Percentiles rank a stretch among this genome's conserved stretches.
Evolutionary conservation across 2,797 vertebrate species (phyloP).

Genomic region (Bradypodion pumilum): DNA sequence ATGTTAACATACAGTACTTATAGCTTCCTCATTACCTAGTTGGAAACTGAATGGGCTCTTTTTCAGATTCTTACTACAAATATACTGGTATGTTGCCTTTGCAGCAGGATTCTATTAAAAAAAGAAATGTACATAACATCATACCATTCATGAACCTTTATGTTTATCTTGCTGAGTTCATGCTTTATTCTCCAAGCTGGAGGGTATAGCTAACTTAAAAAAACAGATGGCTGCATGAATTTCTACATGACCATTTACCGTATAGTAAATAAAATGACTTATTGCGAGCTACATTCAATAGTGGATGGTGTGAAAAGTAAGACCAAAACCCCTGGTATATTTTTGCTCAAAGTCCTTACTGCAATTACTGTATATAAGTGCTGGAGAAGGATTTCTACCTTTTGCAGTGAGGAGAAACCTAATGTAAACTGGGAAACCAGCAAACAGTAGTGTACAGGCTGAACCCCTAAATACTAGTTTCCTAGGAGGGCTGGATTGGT

Average conservation of each 20-base stretch:
- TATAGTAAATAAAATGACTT: background rate
- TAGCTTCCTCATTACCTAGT: too few species aligned
- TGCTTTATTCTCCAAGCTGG: background rate
- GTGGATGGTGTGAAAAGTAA: too few species aligned
- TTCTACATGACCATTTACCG: background rate
- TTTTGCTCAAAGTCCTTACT: too few species aligned
- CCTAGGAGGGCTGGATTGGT: too few species aligned
- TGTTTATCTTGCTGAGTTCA: background rate
- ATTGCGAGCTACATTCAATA: too few species aligned
- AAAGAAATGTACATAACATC: background rate
- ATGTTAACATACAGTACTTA: background rate
- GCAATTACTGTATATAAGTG: too few species aligned
- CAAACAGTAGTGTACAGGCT: too few species aligned
- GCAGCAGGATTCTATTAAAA: background rate
- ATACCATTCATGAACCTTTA: background rate
- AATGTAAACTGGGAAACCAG: too few species aligned
- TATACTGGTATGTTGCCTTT: background rate
- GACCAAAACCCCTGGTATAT: too few species aligned
- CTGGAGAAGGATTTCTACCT: too few species aligned
- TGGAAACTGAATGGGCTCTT: background rate
- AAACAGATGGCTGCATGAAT: background rate
- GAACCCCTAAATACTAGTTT: too few species aligned
- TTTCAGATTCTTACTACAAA: background rate
- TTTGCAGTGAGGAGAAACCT: too few species aligned
- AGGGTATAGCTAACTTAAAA: background rate